Evolutionary conservation across 2,113 vertebrate species (phyloP).

Genomic region (Panurus biarmicus): DNA sequence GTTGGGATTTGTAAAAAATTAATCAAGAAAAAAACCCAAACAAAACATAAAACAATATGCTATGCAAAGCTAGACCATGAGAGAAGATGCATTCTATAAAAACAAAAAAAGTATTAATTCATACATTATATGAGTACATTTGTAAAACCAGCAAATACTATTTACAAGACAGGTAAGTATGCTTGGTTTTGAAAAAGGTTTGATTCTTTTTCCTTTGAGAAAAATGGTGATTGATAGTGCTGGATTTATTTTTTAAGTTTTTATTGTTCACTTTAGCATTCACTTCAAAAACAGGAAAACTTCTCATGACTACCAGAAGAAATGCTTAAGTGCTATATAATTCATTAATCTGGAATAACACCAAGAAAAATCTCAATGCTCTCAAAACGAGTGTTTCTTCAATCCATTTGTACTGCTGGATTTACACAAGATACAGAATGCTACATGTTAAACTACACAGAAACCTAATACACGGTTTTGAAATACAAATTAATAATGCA

Average conservation of each 20-base stretch:
- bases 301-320: background rate
- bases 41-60: background rate
- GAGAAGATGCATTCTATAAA: background rate
- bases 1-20: background rate
- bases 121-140: accelerated
- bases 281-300: background rate
- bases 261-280: background rate
- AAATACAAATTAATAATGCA: background rate
- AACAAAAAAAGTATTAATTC: background rate
- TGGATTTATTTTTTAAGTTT: background rate
- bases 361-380: background rate
- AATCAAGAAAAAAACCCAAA: background rate
- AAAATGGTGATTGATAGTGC: background rate
- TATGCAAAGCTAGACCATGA: background rate
- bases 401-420: background rate
- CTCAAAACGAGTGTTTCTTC: background rate
- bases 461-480: background rate
- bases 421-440: background rate
- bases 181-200: background rate
- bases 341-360: background rate
- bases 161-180: background rate
- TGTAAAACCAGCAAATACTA: background rate
- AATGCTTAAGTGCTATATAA: background rate
- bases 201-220: background rate
- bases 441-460: background rate